phyloP scores from a whole-genome alignment of 1,140 invertebrate species.

The Leptinotarsa defecta region DNA sequence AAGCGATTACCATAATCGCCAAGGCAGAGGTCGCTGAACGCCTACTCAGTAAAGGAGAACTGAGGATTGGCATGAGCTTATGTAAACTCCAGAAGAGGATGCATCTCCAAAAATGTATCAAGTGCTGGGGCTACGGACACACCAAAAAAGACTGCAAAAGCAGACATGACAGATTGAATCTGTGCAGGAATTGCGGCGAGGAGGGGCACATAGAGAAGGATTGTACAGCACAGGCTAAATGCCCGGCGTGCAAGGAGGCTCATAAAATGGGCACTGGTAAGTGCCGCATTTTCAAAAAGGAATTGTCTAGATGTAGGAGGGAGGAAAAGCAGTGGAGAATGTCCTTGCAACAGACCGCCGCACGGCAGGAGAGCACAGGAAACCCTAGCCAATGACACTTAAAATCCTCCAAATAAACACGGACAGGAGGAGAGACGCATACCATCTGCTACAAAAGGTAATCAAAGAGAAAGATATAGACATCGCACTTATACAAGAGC shows the following conservation, averaged over 20 bases:
- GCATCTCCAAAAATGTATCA: constrained; percentile 28
- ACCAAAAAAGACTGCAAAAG: constrained; percentile 22
- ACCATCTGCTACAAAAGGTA: background rate
- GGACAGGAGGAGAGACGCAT: background rate
- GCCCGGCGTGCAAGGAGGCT: constrained; percentile 11
- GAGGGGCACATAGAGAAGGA: constrained; percentile 23
- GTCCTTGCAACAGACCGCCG: background rate
- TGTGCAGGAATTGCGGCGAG: constrained; percentile 26
- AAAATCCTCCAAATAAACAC: constrained; percentile 11
- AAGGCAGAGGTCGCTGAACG: too few species aligned
- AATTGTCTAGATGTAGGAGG: background rate
- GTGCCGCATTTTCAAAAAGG: constrained; percentile 20
- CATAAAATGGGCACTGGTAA: constrained; percentile 16
- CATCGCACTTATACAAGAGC: constrained; percentile 15
- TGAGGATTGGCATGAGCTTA: constrained; percentile 24
- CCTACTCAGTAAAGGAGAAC: too few species aligned
- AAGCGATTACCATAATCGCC: too few species aligned
- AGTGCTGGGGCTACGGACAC: constrained; percentile 37
- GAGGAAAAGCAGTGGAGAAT: background rate
- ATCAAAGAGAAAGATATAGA: background rate
- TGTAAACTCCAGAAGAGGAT: constrained; percentile 33
- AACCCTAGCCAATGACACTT: background rate
- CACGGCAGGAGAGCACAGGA: background rate
- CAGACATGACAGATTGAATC: constrained; percentile 19
- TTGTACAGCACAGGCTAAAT: constrained; percentile 15